These are phyloP conservation scores for Pavo muticus DNA, from an alignment of 2,113 vertebrate species.

Conservation along the genomic window DNA sequence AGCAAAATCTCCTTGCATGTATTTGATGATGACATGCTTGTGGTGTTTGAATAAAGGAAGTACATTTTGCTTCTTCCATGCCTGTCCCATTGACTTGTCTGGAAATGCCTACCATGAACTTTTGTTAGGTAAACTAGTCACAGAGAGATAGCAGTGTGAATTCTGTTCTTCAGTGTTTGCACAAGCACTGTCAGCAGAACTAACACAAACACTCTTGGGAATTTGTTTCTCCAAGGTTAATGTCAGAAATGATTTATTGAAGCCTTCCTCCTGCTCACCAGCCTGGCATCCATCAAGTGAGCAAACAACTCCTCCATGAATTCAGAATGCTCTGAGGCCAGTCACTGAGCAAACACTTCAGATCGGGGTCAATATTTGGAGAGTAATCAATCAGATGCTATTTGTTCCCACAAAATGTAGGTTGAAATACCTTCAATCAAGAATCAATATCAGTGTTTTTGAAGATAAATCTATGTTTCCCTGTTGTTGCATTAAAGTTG, in stretches of 20 bases:
- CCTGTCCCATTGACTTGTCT: background rate
- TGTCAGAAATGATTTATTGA: constrained; percentile 58
- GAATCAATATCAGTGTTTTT: background rate
- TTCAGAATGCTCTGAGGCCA: background rate
- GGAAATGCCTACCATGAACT: background rate
- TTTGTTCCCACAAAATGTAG: background rate
- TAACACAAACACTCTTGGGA: constrained; percentile 7
- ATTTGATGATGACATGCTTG: background rate
- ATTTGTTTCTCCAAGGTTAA: constrained; percentile 43
- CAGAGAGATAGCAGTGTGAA: background rate
- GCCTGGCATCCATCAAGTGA: constrained; percentile 5
- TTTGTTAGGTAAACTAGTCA: background rate
- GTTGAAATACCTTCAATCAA: background rate
- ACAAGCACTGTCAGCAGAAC: background rate
- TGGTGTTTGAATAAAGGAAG: background rate
- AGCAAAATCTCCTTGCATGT: background rate
- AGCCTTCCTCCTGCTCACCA: background rate
- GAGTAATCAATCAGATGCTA: constrained; percentile 8
- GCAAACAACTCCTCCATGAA: background rate
- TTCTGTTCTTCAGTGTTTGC: constrained; percentile 43
- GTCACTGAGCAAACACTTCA: constrained; percentile 31
- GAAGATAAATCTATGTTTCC: background rate
- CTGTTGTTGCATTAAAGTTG: fast-evolving
- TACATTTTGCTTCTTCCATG: background rate
- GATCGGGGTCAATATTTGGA: constrained; percentile 27